Percentiles rank a stretch among this genome's conserved stretches.
These are phyloP conservation scores for Stylophora pistillata DNA, from an alignment of 64 coral and sea anemone species.

Conservation along the genomic window DNA sequence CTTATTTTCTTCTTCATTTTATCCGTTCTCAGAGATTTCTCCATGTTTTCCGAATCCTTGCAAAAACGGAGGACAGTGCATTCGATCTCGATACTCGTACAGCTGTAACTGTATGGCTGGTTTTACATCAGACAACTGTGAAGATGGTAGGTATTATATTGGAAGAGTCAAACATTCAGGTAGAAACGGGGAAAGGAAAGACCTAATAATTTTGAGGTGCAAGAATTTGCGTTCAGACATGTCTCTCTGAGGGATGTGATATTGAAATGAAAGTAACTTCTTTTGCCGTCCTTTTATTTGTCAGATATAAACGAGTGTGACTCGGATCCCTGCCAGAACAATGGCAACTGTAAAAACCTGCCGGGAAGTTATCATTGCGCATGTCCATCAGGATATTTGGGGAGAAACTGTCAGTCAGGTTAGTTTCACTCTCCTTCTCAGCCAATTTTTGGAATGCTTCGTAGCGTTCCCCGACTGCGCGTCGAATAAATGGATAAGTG, in stretches of 20 bases:
- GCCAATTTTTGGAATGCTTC: neutral
- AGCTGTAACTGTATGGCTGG: constrained; percentile 64
- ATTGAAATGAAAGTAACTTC: neutral
- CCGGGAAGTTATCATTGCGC: constrained; percentile 27
- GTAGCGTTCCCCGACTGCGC: neutral
- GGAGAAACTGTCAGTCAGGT: constrained; percentile 46
- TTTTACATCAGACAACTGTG: constrained; percentile 62
- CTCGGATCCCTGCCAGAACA: constrained; percentile 30
- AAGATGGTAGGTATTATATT: neutral
- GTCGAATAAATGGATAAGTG: too few relatives aligned
- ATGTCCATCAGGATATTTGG: constrained; percentile 50
- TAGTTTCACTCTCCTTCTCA: neutral
- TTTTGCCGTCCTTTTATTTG: neutral
- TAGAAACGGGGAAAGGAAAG: neutral
- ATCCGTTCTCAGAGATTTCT: constrained; percentile 4
- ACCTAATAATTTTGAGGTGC: too few relatives aligned
- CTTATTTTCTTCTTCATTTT: neutral
- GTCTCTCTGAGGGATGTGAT: too few relatives aligned
- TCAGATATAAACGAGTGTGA: constrained; percentile 21
- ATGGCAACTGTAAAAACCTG: constrained; percentile 6
- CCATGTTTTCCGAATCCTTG: constrained; percentile 75
- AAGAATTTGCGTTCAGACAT: too few relatives aligned
- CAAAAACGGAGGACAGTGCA: constrained; percentile 53
- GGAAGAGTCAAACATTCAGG: neutral
- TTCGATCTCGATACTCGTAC: constrained; percentile 29